Percentiles rank a stretch among this genome's conserved stretches.
Conservation (phyloP, 2,888 invertebrate species). For the Erpobdella octoculata region DNA sequence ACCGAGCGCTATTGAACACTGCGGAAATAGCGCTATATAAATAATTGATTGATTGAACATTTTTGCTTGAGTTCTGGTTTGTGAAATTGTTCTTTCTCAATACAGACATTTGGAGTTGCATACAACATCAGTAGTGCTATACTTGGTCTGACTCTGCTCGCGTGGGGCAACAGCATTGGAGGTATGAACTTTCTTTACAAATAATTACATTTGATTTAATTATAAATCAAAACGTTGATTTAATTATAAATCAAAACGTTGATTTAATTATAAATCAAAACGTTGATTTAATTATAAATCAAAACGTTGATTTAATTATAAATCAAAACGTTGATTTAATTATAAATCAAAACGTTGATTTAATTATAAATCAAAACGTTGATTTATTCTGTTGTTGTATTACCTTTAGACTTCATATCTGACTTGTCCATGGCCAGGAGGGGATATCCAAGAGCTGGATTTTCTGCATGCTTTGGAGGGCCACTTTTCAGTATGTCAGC, state of each 20-base stretch:
- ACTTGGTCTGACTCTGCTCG: slow-evolving; percentile 61
- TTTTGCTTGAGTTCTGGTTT: neutral
- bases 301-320: no score
- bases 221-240: no score
- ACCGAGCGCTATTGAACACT: no score
- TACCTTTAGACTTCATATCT: slow-evolving; percentile 58
- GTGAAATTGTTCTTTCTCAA: slow-evolving; percentile 38
- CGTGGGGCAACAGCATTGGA: slow-evolving; percentile 63
- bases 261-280: no score
- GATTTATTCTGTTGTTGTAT: neutral
- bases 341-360: no score
- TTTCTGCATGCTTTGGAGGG: slow-evolving; percentile 64
- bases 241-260: no score
- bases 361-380: no score
- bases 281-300: no score
- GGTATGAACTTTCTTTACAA: no score
- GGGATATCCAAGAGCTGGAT: slow-evolving; percentile 63
- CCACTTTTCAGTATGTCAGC: slow-evolving; percentile 64
- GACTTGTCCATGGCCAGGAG: slow-evolving; percentile 59
- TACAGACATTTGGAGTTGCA: slow-evolving; percentile 59
- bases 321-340: no score
- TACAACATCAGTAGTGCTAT: slow-evolving; percentile 59
- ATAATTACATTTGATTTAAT: no score
- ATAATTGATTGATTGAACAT: neutral
- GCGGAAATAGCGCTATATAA: no score